These are phyloP conservation scores for Ladona fulva DNA, from an alignment of 1,140 invertebrate genomes.

Conservation along the genomic window DNA sequence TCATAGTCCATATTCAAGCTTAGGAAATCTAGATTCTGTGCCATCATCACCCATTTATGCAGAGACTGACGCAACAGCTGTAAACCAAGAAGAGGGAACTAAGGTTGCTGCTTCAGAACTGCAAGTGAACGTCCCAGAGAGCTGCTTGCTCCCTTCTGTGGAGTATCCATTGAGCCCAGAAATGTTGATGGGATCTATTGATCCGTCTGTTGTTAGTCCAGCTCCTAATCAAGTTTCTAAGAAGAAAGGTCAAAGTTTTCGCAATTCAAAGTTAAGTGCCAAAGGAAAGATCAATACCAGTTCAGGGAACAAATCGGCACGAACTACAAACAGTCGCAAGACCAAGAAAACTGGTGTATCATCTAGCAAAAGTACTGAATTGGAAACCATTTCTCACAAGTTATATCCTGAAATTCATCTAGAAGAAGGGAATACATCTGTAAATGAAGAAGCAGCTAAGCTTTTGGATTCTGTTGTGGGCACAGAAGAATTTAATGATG, in stretches of 20 bases:
- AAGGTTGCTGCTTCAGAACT: neutral
- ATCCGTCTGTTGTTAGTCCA: neutral
- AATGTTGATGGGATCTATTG: neutral
- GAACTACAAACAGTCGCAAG: neutral
- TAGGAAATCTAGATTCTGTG: neutral
- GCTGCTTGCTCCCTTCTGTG: neutral
- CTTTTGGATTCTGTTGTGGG: neutral
- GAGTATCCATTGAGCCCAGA: neutral
- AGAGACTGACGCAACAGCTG: neutral
- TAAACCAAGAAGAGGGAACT: neutral
- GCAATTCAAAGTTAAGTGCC: too few relatives aligned
- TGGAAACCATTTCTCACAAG: neutral
- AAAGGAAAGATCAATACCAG: too few relatives aligned
- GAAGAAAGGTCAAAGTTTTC: too few relatives aligned
- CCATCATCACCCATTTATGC: neutral
- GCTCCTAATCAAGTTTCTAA: neutral
- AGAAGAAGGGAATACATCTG: neutral
- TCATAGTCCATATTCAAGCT: neutral
- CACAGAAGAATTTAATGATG: neutral
- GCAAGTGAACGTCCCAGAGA: neutral
- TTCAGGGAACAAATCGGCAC: neutral
- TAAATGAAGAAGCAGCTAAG: neutral
- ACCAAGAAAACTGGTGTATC: neutral
- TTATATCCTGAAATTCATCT: neutral
- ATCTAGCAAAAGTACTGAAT: neutral